phyloP scores from a whole-genome alignment of 2,797 vertebrate genomes.

The Periophthalmus magnuspinnatus region DNA sequence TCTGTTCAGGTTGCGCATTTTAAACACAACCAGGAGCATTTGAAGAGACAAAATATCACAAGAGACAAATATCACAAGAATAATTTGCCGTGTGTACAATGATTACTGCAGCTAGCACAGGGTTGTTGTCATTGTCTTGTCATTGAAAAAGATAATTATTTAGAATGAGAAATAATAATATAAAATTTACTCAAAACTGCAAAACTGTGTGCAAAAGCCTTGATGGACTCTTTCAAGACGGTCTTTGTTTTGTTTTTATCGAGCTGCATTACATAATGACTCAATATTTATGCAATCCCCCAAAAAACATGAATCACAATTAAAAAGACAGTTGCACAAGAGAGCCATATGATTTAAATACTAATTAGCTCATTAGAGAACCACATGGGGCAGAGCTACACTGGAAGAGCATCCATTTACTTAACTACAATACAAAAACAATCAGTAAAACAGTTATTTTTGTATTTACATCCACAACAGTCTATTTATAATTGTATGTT shows the following conservation, averaged over 20 bases:
- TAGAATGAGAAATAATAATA: not conserved
- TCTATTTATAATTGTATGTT: not conserved
- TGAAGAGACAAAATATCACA: no score
- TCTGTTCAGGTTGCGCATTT: no score
- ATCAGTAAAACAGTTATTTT: slow-evolving; percentile 1
- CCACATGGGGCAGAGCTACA: slow-evolving; percentile 22
- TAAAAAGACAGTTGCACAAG: slow-evolving; percentile 34
- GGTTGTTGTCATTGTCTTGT: not conserved
- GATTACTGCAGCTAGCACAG: not conserved
- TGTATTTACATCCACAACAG: not conserved
- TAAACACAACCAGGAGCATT: no score
- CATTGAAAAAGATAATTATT: not conserved
- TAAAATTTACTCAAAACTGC: not conserved
- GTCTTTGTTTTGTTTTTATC: not conserved
- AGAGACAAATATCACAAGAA: no score
- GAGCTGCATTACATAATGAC: slow-evolving; percentile 20
- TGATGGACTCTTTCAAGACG: not conserved
- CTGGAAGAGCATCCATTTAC: slow-evolving; percentile 21
- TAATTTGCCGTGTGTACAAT: not conserved
- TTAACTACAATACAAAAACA: slow-evolving; percentile 14
- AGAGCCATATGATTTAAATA: slow-evolving; percentile 48
- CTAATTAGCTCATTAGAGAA: slow-evolving; percentile 57
- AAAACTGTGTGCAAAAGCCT: not conserved
- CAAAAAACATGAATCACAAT: slow-evolving; percentile 35
- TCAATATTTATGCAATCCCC: slow-evolving; percentile 26